These are phyloP conservation scores for Tinea pellionella DNA, from an alignment of 2,888 invertebrate genomes.

Conservation along the genomic window DNA sequence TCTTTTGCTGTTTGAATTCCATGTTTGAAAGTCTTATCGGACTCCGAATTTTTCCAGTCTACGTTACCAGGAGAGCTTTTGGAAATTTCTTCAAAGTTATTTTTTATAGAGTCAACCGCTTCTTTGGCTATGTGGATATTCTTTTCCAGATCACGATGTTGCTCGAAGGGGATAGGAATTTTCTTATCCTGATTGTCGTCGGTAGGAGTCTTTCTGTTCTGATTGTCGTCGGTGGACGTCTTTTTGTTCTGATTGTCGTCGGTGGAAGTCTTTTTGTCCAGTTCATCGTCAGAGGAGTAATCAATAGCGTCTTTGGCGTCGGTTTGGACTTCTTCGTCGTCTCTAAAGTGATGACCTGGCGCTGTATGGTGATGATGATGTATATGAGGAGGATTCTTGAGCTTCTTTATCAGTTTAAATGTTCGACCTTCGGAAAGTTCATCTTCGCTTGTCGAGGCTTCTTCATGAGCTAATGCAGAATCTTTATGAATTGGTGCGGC, in stretches of 20 bases:
- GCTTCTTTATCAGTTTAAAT: background rate
- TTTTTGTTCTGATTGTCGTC: conserved; percentile 27
- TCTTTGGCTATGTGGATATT: conserved; percentile 49
- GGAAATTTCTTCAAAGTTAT: conserved; percentile 36
- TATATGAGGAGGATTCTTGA: background rate
- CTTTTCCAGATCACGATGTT: conserved; percentile 34
- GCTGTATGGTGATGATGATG: background rate
- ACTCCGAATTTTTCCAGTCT: conserved; percentile 24
- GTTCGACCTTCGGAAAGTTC: background rate
- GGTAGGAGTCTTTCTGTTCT: conserved; percentile 23
- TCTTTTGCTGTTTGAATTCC: conserved; percentile 32
- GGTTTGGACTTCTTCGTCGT: background rate
- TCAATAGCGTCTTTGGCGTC: conserved; percentile 18
- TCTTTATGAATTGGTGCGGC: background rate
- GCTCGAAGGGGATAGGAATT: background rate
- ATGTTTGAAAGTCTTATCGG: conserved; percentile 33
- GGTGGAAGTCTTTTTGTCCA: conserved; percentile 23
- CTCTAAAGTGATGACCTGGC: background rate
- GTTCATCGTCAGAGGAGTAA: conserved; percentile 34
- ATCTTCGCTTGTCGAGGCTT: background rate
- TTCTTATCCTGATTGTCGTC: conserved; percentile 26
- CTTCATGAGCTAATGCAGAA: background rate
- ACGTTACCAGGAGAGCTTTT: conserved; percentile 20
- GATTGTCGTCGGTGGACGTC: conserved; percentile 29
- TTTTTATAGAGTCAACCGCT: conserved; percentile 49